Base-by-base conservation (phyloP, 1,140 invertebrate species). In the Eubasilissa regina region DNA sequence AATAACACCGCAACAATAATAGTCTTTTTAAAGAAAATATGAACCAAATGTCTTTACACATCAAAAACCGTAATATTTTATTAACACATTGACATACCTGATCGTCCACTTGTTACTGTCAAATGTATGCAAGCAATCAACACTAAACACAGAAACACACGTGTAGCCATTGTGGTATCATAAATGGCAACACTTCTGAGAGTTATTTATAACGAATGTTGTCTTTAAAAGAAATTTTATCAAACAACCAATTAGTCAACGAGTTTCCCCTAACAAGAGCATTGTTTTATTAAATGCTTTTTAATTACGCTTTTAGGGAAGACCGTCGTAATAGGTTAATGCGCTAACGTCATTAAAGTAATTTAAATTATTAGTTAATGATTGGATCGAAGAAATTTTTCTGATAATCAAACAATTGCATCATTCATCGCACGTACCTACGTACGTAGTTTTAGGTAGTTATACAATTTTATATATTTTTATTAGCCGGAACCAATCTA, bases 231-330 rank as follows among this genome's bases (percentile, higher is more conserved):
- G 60, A 25, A 4, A 15, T 48, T 72, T 72, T 72, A 51, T 51
- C 51, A 47, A 51, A 47, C 3, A 1, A 35, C 25, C 6, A 35
- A 35, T 25, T 55, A 47, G 17, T 72, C 13, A 72, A 47, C 13
- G 68, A 48, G n/a, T 48, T 47, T 72, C 8, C 13, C 35, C 35
- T 53, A 74, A 47, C 58, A 53, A 58, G 73, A 62, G 73, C 17
- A 75, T 58, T 35, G 51, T 35, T 44, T 58, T 25, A n/a, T 56
- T 56, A 75, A 70, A 21, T 51, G 47, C 7, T n/a, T 70, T 70
- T 53, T 48, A 51, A 70, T 70, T 53, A 48, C 44, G 12, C 25
- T 35, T 10, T 12, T 51, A 17, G 15, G 48, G 48, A 51, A 51
- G 25, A 35, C 25, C 25, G 25, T 3, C 6, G 6, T 35, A 35